Evolutionary conservation across 2,888 invertebrate species (phyloP), one percentile per base, ranked within the genome.

Genomic region (Rhamphomyia laevipes): DNA sequence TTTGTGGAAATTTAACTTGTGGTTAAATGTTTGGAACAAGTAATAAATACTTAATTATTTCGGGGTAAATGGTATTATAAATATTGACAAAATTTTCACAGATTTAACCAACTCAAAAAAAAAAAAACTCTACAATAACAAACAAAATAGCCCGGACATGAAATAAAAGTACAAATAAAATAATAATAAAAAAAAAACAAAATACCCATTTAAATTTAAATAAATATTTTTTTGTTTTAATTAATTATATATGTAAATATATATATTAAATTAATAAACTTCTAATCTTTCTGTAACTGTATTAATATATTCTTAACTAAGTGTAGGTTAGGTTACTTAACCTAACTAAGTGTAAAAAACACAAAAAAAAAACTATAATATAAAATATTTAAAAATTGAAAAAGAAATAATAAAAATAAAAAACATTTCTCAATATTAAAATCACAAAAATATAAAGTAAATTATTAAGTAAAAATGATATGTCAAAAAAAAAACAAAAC

Each of bases 351-450:
- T n/a, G n/a, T n/a, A n/a, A n/a, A n/a, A n/a, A n/a, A n/a, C n/a
- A n/a, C n/a, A n/a, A n/a, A n/a, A n/a, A 38, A 38, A 38, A 4
- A 18, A 12, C 5, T 40, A 40, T 38, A 38, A 9, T 7, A 17
- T 38, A 38, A 16, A 38, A 17, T 15, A 37, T 15, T 15, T 9
- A 15, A 37, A 37, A 16, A 15, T 15, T n/a, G 15, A 37, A 37
- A 15, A 33, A 33, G 33, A 33, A 33, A 33, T 5, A 21, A 21
- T 27, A 27, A 27, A 27, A 27, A 7, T 27, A 9, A 54, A 54
- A 49, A 53, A 45, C 46, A n/a, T n/a, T n/a, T n/a, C n/a, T n/a
- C 37, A 45, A 53, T 56, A 46, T 46, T 38, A 54, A 43, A 54
- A 58, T 50, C 44, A 51, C 52, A 53, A 56, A 21, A 21, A 21